These are phyloP conservation scores for Melipona beecheii DNA, from an alignment of 2,888 invertebrate species.

Conservation along the genomic window DNA sequence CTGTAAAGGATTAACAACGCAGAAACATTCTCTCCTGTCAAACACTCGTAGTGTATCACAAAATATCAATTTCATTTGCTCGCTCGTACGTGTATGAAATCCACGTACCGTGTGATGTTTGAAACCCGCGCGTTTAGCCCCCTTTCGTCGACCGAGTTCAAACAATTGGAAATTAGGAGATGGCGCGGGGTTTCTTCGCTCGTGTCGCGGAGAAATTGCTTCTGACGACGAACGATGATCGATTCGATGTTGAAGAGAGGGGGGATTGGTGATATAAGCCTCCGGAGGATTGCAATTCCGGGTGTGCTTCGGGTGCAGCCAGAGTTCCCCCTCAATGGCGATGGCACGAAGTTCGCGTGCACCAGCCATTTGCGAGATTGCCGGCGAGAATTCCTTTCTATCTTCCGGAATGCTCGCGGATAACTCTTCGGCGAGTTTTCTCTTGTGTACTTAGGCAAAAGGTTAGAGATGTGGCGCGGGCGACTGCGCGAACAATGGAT, in stretches of 20 bases:
- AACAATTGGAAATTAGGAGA: background rate
- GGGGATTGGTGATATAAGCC: slow-evolving; percentile 35
- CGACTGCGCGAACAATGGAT: slow-evolving; percentile 58
- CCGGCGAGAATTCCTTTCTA: slow-evolving; percentile 53
- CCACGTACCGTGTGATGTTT: no score
- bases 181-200: background rate
- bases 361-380: slow-evolving; percentile 60
- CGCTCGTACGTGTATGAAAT: no score
- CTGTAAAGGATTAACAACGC: no score
- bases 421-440: slow-evolving; percentile 51
- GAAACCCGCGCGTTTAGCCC: background rate
- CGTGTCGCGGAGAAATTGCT: slow-evolving; percentile 9
- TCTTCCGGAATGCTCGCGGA: slow-evolving; percentile 49
- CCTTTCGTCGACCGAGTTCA: background rate
- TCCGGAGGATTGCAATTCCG: slow-evolving; percentile 47
- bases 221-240: slow-evolving; percentile 33
- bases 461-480: slow-evolving; percentile 46
- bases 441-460: slow-evolving; percentile 58
- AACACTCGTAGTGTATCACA: no score
- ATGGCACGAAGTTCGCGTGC: slow-evolving; percentile 50
- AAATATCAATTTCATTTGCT: no score
- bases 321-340: slow-evolving; percentile 33
- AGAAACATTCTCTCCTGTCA: no score
- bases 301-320: slow-evolving; percentile 18
- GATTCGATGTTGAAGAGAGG: slow-evolving; percentile 29